These are phyloP conservation scores for Petrocephalus zakoni DNA, from an alignment of 2,113 vertebrate genomes.

Conservation along the genomic window DNA sequence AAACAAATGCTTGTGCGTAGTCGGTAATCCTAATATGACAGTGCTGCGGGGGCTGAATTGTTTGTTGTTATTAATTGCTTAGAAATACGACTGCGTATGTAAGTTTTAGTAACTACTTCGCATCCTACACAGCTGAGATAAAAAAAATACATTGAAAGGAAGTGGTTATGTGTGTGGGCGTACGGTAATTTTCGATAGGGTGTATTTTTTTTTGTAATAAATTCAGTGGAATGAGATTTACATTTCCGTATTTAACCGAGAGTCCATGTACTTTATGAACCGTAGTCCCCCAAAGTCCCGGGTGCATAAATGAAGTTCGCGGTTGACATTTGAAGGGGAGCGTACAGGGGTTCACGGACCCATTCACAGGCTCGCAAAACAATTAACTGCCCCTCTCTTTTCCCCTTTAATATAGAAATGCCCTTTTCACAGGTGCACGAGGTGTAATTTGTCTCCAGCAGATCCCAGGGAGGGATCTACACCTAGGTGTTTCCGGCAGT, in stretches of 20 bases:
- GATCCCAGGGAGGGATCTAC: background rate
- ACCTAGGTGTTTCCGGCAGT: background rate
- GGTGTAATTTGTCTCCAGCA: background rate
- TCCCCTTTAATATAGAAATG: constrained; percentile 6
- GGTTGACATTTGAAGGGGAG: constrained; percentile 9
- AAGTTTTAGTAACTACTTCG: background rate
- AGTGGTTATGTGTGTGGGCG: background rate
- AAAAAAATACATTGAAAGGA: background rate
- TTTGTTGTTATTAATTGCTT: background rate
- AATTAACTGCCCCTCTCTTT: background rate
- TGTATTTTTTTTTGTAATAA: background rate
- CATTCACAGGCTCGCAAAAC: background rate
- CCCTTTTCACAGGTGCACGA: background rate
- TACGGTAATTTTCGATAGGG: background rate
- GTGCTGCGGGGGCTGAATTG: background rate
- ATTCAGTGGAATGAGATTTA: background rate
- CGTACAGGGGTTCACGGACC: background rate
- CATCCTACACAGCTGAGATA: background rate
- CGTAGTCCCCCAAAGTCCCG: background rate
- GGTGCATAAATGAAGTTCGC: background rate
- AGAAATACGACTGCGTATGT: background rate
- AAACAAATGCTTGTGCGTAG: background rate
- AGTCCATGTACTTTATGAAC: background rate
- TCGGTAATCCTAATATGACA: background rate
- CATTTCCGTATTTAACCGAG: background rate